A percentile compares a stretch with the other conserved stretches of the same genome.
Conservation (phyloP, 2,888 invertebrate genomes). For the Polyommatus icarus region DNA sequence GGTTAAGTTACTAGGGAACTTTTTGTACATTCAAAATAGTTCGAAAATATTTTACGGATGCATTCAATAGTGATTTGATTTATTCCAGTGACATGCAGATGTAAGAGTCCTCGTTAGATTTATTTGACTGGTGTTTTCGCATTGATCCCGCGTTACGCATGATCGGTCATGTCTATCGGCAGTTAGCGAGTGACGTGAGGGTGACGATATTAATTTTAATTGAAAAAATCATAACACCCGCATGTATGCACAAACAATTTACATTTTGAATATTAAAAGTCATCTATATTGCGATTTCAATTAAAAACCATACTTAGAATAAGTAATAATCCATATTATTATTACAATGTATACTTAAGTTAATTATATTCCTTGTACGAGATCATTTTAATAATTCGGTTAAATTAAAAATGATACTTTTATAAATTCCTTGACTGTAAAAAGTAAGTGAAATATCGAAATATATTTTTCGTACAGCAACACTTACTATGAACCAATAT, state of each 20-base stretch:
- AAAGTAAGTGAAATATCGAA: no score
- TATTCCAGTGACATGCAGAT: slow-evolving; percentile 80
- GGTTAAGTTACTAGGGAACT: slow-evolving; percentile 73
- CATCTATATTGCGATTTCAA: neutral
- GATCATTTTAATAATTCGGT: no score
- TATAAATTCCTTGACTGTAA: no score
- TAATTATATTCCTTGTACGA: no score
- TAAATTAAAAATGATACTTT: no score
- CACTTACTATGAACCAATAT: no score
- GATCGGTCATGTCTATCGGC: slow-evolving; percentile 77
- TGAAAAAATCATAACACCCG: slow-evolving; percentile 34
- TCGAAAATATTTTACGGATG: slow-evolving; percentile 78
- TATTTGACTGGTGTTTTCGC: slow-evolving; percentile 77
- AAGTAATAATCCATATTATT: no score
- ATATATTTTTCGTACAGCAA: neutral
- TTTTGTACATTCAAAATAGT: slow-evolving; percentile 78
- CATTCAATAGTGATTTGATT: slow-evolving; percentile 80
- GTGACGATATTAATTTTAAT: slow-evolving; percentile 41
- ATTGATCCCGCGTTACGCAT: slow-evolving; percentile 72
- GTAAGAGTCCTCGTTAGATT: slow-evolving; percentile 77
- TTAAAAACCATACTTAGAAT: slow-evolving; percentile 2
- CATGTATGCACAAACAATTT: slow-evolving; percentile 20
- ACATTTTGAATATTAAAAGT: slow-evolving; percentile 23
- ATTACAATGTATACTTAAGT: no score
- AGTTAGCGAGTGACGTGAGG: slow-evolving; percentile 62